Conservation (phyloP, 2,113 vertebrate genomes). For the Spermophilus dauricus region DNA sequence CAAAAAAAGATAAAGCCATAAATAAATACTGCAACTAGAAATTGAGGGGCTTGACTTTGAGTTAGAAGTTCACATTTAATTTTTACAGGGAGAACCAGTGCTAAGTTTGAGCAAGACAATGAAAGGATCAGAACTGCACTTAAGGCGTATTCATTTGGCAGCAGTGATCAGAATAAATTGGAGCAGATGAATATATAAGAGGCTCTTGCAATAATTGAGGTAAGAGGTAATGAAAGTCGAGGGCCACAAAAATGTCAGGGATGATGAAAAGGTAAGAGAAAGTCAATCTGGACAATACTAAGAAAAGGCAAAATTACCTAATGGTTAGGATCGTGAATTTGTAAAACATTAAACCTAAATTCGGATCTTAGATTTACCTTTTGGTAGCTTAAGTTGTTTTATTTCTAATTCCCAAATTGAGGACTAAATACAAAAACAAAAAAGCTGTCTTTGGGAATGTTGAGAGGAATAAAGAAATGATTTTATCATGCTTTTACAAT, state of each 20-base stretch:
- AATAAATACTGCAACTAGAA: neutral
- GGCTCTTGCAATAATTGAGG: neutral
- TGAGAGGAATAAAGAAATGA: neutral
- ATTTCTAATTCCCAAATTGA: neutral
- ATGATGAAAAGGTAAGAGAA: neutral
- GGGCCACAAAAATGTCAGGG: neutral
- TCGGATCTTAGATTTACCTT: conserved; percentile 2
- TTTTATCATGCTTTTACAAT: neutral
- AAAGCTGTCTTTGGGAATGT: neutral
- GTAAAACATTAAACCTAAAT: neutral
- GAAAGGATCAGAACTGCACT: neutral
- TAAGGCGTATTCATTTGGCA: neutral
- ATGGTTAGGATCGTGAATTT: neutral
- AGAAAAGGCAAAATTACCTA: neutral
- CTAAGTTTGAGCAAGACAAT: neutral
- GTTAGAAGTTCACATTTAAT: neutral
- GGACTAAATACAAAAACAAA: neutral
- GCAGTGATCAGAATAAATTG: neutral
- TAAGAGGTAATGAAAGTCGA: neutral
- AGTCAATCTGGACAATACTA: neutral
- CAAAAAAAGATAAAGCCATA: neutral
- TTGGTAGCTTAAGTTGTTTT: neutral
- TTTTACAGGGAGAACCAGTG: neutral
- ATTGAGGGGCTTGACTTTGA: neutral
- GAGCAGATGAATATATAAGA: neutral